Percentiles rank a stretch among this genome's conserved stretches.
Conservation (phyloP, 2,113 vertebrate genomes). For the Ammodramus savannarum region DNA sequence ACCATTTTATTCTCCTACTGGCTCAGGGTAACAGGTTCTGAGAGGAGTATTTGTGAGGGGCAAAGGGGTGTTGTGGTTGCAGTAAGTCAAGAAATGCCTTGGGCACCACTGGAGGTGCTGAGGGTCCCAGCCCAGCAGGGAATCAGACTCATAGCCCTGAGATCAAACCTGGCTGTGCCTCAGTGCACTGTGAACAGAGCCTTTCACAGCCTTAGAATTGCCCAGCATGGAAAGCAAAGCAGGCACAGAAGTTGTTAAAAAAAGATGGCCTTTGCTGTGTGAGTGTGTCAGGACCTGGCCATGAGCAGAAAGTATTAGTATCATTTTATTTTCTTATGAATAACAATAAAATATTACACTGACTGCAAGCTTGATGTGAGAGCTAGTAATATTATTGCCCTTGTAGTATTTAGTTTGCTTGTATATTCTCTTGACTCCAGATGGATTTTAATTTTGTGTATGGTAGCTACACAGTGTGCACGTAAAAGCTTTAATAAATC, state of each 20-base stretch:
- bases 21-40: neutral
- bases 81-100: neutral
- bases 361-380: slow-evolving; percentile 15
- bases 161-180: neutral
- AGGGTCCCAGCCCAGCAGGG: neutral
- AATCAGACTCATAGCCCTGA: rapidly evolving
- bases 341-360: slow-evolving; percentile 46
- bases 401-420: slow-evolving; percentile 55
- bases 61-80: neutral
- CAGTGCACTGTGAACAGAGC: neutral
- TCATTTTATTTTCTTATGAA: slow-evolving; percentile 46
- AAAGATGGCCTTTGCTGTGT: neutral
- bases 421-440: slow-evolving; percentile 55
- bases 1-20: neutral
- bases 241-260: neutral
- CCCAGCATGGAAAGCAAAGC: neutral
- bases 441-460: slow-evolving; percentile 58
- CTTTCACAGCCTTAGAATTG: neutral
- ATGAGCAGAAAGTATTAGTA: neutral
- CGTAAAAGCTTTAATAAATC: slow-evolving; percentile 58
- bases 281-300: neutral
- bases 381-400: slow-evolving; percentile 22
- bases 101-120: neutral
- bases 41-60: neutral
- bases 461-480: slow-evolving; percentile 16